These are phyloP conservation scores for Agrotis exclamationis DNA, from an alignment of 2,888 invertebrate genomes.

Conservation along the genomic window DNA sequence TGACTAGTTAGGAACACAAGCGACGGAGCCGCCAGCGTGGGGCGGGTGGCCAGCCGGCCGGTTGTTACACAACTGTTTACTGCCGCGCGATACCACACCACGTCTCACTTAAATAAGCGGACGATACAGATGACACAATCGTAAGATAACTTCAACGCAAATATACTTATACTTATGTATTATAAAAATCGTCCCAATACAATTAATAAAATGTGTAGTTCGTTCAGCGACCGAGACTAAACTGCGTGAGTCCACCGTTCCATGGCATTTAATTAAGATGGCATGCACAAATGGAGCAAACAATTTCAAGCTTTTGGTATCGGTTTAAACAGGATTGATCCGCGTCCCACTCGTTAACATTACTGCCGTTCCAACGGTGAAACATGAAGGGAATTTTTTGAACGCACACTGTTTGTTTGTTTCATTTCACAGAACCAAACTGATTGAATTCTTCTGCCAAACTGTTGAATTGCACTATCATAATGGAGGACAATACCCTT, in stretches of 20 bases:
- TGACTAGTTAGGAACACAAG: constrained; percentile 66
- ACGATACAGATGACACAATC: constrained; percentile 67
- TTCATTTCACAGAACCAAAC: constrained; percentile 27
- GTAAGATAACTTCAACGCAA: constrained; percentile 62
- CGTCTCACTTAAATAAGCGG: constrained; percentile 58
- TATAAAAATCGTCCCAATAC: constrained; percentile 17
- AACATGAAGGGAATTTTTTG: constrained; percentile 47
- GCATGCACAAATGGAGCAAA: constrained; percentile 78
- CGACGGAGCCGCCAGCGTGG: constrained; percentile 66
- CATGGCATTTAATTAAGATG: constrained; percentile 83
- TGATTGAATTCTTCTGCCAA: constrained; percentile 12
- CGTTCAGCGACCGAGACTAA: constrained; percentile 72
- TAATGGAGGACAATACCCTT: constrained; percentile 49
- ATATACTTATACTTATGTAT: constrained; percentile 10
- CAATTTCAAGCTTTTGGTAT: constrained; percentile 81
- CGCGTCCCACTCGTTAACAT: constrained; percentile 75
- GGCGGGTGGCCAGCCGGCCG: constrained; percentile 84
- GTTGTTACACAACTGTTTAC: constrained; percentile 82
- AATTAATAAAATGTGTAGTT: constrained; percentile 54
- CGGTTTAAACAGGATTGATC: constrained; percentile 89
- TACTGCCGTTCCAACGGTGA: constrained; percentile 48
- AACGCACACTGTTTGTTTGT: constrained; percentile 30
- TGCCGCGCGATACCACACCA: constrained; percentile 71
- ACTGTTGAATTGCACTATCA: constrained; percentile 36
- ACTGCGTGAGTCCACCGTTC: constrained; percentile 75